Evolutionary conservation across 2,888 invertebrate species (phyloP), one percentile per base, ranked within the genome.

Genomic region (Thelaira solivaga): DNA sequence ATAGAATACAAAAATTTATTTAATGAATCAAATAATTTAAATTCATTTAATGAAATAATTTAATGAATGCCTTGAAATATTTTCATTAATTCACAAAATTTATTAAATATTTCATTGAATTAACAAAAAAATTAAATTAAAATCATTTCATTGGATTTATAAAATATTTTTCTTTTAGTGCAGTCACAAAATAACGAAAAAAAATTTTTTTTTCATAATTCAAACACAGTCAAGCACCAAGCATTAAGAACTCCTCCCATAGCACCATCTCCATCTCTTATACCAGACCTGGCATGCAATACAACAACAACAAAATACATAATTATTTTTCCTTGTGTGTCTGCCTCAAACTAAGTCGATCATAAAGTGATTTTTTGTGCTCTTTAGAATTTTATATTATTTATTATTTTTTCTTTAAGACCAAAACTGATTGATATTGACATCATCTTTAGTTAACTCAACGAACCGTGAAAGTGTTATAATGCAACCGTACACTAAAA

Each of bases 401-500:
- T 47, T 16, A 8, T 36, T n/a, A 10, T 20, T 1, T 34, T 1
- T 61, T 53, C 36, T 69, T n/a, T n/a, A n/a, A n/a, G 49, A 45
- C 61, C 62, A 55, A 49, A 69, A 59, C 69, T 74, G 78, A 78
- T 78, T 71, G 78, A 78, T 78, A 69, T 65, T 74, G 57, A 74
- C 78, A 74, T 78, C 74, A 78, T 78, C 78, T 78, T 74, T 61
- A 71, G 65, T 78, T 74, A 74, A 80, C 83, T 84, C 86, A 88
- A 88, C 87, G 88, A 88, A 84, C 87, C 88, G 86, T 88, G 88
- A 88, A 88, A 88, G 88, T 88, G 88, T 88, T 88, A 88, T 86
- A 88, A 87, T 88, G 86, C 85, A 84, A 83, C 83, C 71, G 79
- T 41, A 53, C 20, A 64, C 67, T 47, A 51, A 47, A n/a, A n/a